These are phyloP conservation scores for Drosophila orosa DNA, from an alignment of 1,140 invertebrate genomes.

Conservation along the genomic window DNA sequence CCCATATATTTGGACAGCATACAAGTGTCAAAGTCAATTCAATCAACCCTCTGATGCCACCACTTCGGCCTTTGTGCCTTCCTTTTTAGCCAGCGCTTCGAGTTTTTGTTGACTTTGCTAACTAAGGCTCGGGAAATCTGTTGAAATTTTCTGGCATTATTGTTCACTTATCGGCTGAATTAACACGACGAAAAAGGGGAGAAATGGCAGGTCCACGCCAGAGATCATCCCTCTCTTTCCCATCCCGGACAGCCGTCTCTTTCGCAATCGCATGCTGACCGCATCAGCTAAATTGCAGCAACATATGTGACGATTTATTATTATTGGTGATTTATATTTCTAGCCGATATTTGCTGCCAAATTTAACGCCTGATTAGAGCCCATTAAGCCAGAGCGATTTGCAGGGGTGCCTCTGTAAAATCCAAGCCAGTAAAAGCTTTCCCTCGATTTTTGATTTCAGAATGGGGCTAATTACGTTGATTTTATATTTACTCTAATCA, in stretches of 20 bases:
- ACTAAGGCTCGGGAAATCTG: constrained; percentile 56
- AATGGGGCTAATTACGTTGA: not conserved
- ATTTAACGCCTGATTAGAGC: constrained; percentile 68
- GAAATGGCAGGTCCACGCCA: constrained; percentile 5
- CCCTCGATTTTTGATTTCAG: not conserved
- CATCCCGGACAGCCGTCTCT: not conserved
- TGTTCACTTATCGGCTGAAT: constrained; percentile 80
- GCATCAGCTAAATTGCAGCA: constrained; percentile 69
- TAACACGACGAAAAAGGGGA: constrained; percentile 62
- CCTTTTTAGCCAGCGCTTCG: constrained; percentile 21
- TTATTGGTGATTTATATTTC: constrained; percentile 55
- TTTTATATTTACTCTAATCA: not conserved
- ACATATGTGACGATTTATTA: constrained; percentile 76
- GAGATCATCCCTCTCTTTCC: constrained; percentile 27
- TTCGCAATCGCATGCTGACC: constrained; percentile 37
- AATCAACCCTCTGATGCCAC: constrained; percentile 29
- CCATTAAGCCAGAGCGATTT: constrained; percentile 37
- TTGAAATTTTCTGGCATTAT: constrained; percentile 72
- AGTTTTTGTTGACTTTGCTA: constrained; percentile 58
- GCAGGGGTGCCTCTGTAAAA: not conserved
- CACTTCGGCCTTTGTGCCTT: constrained; percentile 1
- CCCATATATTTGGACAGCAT: constrained; percentile 16
- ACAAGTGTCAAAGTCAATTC: constrained; percentile 58
- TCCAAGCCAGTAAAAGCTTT: no score
- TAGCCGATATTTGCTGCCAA: constrained; percentile 41